phyloP scores from a whole-genome alignment of 2,888 invertebrate genomes.

The Uropetala carovei region DNA sequence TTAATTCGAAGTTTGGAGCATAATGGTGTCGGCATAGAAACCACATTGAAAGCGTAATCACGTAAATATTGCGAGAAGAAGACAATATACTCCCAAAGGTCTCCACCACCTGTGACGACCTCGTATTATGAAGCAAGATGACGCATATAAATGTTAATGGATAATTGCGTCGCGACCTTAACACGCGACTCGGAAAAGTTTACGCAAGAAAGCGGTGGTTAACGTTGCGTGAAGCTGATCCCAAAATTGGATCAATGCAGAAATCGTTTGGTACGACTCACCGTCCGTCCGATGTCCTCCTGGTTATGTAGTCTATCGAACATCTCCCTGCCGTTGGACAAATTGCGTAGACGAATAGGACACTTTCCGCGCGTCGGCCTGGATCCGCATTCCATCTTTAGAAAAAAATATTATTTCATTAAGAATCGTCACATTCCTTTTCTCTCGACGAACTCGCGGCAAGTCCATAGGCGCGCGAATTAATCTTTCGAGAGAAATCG shows the following conservation, averaged over 20 bases:
- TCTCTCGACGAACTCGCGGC: neutral
- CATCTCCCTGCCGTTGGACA: neutral
- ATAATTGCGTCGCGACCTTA: too few species aligned
- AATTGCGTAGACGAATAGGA: neutral
- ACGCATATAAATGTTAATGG: too few species aligned
- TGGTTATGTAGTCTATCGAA: neutral
- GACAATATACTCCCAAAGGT: too few species aligned
- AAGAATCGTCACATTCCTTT: neutral
- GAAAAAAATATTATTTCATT: conserved; percentile 17
- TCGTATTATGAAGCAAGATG: too few species aligned
- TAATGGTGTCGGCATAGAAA: too few species aligned
- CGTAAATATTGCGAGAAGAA: too few species aligned
- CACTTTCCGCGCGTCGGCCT: neutral
- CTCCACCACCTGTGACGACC: too few species aligned
- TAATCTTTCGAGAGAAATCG: neutral
- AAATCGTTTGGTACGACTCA: neutral
- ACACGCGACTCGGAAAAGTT: too few species aligned
- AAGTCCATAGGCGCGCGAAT: neutral
- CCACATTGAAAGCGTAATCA: too few species aligned
- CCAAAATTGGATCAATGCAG: neutral
- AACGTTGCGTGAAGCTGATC: too few species aligned
- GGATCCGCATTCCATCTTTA: neutral
- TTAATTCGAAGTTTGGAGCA: too few species aligned
- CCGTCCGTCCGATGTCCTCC: neutral
- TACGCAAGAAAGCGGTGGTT: too few species aligned